phyloP scores from a whole-genome alignment of 2,888 invertebrate genomes.

The Capitulum mitella region DNA sequence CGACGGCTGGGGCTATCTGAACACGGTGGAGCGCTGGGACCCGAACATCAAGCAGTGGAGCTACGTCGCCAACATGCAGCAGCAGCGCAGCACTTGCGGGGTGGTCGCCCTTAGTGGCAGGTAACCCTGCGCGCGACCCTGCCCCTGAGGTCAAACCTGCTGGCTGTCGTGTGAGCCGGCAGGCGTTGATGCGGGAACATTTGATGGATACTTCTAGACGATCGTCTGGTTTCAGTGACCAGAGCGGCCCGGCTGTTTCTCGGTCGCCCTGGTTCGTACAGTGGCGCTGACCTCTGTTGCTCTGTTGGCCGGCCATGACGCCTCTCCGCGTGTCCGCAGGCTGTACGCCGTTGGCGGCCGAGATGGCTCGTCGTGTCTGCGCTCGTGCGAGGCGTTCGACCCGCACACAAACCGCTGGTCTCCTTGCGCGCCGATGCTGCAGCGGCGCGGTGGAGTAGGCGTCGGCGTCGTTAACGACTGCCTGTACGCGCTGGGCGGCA shows the following conservation, averaged over 20 bases:
- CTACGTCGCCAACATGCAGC: conserved; percentile 80
- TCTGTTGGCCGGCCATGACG: too few relatives aligned
- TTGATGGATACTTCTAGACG: too few relatives aligned
- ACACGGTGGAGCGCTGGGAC: conserved; percentile 90
- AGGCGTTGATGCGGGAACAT: too few relatives aligned
- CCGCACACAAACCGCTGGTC: conserved; percentile 74
- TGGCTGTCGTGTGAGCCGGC: too few relatives aligned
- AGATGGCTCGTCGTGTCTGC: conserved; percentile 81
- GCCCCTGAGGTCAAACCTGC: too few relatives aligned
- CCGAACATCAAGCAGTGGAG: conserved; percentile 81
- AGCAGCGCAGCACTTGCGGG: conserved; percentile 81
- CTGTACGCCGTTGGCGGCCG: conserved; percentile 88
- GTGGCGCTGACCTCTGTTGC: too few relatives aligned
- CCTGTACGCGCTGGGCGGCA: conserved; percentile 86
- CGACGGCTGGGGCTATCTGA: conserved; percentile 91
- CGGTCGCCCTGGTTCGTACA: too few relatives aligned
- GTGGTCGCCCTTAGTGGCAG: conserved; percentile 73
- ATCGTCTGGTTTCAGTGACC: too few relatives aligned
- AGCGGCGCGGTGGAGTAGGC: conserved; percentile 79
- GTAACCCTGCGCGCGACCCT: too few relatives aligned
- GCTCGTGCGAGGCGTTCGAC: conserved; percentile 80
- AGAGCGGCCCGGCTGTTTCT: too few relatives aligned
- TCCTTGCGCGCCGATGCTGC: conserved; percentile 76
- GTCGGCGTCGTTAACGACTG: conserved; percentile 81
- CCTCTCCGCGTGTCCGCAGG: conserved; percentile 45